phyloP scores from a whole-genome alignment of 2,797 vertebrate species.

The Lophius americanus region DNA sequence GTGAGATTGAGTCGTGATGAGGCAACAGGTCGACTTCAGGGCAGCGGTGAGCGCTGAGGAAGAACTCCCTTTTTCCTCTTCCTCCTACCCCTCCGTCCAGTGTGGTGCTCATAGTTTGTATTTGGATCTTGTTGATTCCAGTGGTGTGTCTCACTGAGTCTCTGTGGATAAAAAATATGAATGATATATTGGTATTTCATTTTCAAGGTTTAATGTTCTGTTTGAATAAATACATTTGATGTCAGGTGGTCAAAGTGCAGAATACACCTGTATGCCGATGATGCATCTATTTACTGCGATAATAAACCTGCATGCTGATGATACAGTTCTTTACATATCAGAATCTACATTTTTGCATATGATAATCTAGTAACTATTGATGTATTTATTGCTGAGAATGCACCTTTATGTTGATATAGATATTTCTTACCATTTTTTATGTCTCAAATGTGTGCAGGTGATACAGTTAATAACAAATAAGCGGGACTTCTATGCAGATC shows the following conservation, averaged over 20 bases:
- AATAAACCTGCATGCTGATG: too few species aligned
- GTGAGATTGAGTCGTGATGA: neutral
- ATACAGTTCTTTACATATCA: too few species aligned
- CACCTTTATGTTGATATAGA: too few species aligned
- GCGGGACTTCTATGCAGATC: too few species aligned
- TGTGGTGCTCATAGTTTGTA: constrained; percentile 18
- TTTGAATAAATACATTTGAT: too few species aligned
- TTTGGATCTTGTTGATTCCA: neutral
- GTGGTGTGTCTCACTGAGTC: neutral
- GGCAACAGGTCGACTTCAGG: constrained; percentile 50
- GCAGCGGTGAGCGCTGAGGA: constrained; percentile 58
- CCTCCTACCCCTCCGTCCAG: neutral
- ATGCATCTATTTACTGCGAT: neutral
- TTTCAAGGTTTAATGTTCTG: too few species aligned
- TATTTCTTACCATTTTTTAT: too few species aligned
- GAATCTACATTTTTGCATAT: too few species aligned
- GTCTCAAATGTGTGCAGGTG: too few species aligned
- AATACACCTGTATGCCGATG: neutral
- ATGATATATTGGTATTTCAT: neutral
- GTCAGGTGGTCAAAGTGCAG: neutral
- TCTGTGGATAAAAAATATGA: constrained; percentile 1
- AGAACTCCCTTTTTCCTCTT: neutral
- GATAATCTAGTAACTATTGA: too few species aligned
- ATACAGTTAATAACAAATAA: too few species aligned
- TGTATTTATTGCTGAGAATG: too few species aligned